Conservation (phyloP, 2,888 invertebrate species). For the Hirtodrosophila duncani region DNA sequence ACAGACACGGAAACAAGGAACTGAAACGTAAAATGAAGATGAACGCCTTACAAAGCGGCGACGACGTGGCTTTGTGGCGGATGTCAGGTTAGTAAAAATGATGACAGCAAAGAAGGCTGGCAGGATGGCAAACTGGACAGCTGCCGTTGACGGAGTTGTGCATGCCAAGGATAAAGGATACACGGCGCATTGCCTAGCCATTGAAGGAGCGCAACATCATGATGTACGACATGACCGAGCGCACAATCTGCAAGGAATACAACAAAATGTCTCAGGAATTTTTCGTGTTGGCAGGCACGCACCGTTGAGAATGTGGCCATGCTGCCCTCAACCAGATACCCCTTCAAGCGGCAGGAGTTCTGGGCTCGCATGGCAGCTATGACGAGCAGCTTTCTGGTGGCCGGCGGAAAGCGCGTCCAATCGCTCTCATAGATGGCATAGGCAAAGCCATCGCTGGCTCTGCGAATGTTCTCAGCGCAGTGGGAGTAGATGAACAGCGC, state of each 20-base stretch:
- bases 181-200: conserved; percentile 1
- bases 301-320: conserved; percentile 54
- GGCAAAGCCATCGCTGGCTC: conserved; percentile 43
- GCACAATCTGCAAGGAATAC: conserved; percentile 38
- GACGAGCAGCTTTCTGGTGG: conserved; percentile 29
- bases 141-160: background rate
- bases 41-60: too few relatives aligned
- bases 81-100: background rate
- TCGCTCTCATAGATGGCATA: conserved; percentile 39
- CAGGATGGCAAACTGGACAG: background rate
- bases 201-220: conserved; percentile 57
- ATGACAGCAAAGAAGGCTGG: background rate
- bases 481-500: conserved; percentile 49
- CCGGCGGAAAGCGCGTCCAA: conserved; percentile 36
- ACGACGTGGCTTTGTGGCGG: too few relatives aligned
- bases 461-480: conserved; percentile 49
- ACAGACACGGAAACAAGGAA: background rate
- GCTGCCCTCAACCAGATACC: conserved; percentile 48
- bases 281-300: background rate
- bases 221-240: conserved; percentile 50
- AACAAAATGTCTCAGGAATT: background rate
- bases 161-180: background rate
- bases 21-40: background rate
- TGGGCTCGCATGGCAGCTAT: conserved; percentile 44
- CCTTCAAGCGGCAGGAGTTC: conserved; percentile 41